Base-by-base conservation (phyloP, 2,113 vertebrate genomes). In the Chamaetylas fuelleborni region DNA sequence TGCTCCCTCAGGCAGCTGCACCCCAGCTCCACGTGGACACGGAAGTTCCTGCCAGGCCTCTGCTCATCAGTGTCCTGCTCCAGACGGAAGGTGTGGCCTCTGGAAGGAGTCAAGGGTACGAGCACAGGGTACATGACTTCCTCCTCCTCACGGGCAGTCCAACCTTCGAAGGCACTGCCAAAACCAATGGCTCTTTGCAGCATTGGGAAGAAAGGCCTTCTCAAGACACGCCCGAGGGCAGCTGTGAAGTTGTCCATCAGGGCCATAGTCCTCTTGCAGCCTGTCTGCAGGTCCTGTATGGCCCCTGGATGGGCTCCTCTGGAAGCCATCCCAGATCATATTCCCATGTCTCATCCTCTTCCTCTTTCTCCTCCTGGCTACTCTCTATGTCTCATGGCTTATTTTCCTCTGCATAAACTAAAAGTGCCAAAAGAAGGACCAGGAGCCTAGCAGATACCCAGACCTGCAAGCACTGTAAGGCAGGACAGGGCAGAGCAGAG, bases 261-360 rank as follows among this genome's bases (percentile, higher is more conserved):
- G 22, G 10, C 4, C 6, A 0, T 33, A 17, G n/a, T n/a, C 34
- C 8, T 33, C 42, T 33, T 2, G 0, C 51, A 38, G 13, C 22
- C 20, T 47, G 3, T 22, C 20, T 33, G 10, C 13, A 20, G 17
- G 12, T 36, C 20, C 22, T 36, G 22, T 33, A 20, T 0, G 20
- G 9, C 12, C 17, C 31, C n/a, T 31, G 13, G 1, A 66, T 33
- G 9, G 1, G 0, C 6, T 47, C n/a, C 28, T 47, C 16, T 54
- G 33, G 20, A 56, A 80, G 12, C 26, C 20, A 38, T 31, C 20
- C 13, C 8, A 31, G 16, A 20, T 38, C 6, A 12, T 53, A n/a
- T 28, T n/a, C 14, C 6, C 1, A 1, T 42, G 14, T 53, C 24
- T 53, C 0, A 0, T 22, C 34, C 4, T 16, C 45, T 62, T 43